phyloP scores from a whole-genome alignment of 2,113 vertebrate species.

The Upupa epops region DNA sequence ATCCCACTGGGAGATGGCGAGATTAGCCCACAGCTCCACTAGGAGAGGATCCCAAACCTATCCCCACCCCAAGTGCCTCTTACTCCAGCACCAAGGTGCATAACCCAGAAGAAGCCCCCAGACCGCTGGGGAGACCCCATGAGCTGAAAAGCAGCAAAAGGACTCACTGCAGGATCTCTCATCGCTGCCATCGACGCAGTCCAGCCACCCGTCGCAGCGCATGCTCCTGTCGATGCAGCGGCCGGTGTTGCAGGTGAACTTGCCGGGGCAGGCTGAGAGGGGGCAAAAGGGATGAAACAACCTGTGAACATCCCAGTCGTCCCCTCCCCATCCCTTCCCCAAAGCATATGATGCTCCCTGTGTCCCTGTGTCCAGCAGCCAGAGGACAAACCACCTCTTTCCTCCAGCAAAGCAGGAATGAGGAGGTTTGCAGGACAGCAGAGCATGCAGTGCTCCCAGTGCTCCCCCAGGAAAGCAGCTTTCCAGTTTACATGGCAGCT shows the following conservation, averaged over 20 bases:
- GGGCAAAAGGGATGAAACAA: not conserved
- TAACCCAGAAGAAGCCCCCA: not conserved
- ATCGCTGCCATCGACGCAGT: conserved; percentile 89
- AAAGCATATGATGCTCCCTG: rapidly evolving
- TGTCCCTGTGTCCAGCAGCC: not conserved
- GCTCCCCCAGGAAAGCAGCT: not conserved
- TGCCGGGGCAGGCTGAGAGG: conserved; percentile 82
- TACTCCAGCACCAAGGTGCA: not conserved
- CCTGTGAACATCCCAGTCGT: rapidly evolving
- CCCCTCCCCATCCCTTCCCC: not conserved
- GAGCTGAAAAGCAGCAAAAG: no score
- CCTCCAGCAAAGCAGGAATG: not conserved
- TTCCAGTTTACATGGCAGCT: not conserved
- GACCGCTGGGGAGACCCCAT: not conserved
- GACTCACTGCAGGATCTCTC: conserved; percentile 86
- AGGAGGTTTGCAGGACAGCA: not conserved
- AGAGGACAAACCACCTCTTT: not conserved
- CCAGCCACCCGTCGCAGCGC: conserved; percentile 91
- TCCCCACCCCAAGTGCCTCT: rapidly evolving
- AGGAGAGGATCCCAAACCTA: not conserved
- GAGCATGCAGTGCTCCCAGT: rapidly evolving
- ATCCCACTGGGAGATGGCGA: not conserved
- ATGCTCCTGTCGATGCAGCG: conserved; percentile 76
- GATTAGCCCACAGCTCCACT: rapidly evolving
- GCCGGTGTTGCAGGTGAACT: conserved; percentile 82